phyloP scores from a whole-genome alignment of 2,113 vertebrate species.

The Greenwoodochromis staneri region DNA sequence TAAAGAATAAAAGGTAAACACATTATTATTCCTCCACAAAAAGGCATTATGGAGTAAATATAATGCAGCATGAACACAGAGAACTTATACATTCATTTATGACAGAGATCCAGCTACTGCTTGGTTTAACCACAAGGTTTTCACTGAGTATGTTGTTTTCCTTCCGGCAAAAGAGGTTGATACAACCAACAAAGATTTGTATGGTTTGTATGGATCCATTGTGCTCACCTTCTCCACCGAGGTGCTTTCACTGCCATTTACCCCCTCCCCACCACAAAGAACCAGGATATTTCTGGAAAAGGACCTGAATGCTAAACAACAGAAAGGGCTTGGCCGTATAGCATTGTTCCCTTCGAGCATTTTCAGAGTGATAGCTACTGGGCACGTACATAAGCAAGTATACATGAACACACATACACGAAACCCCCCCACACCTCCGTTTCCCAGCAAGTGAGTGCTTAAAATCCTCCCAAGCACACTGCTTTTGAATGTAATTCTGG shows the following conservation, averaged over 20 bases:
- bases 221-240: conserved; percentile 46
- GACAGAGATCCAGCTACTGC: not conserved
- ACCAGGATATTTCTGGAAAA: conserved; percentile 56
- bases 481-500: conserved; percentile 40
- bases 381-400: not conserved
- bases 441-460: conserved; percentile 11
- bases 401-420: not conserved
- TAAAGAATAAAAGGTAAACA: not conserved
- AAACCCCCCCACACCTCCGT: not conserved
- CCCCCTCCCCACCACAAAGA: conserved; percentile 43
- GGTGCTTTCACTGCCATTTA: conserved; percentile 60
- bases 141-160: conserved; percentile 9
- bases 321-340: conserved; percentile 35
- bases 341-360: conserved; percentile 53
- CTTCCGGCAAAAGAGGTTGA: conserved; percentile 34
- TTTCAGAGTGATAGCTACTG: conserved; percentile 31
- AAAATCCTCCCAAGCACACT: conserved; percentile 1
- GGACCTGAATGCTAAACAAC: conserved; percentile 46
- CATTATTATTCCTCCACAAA: not conserved
- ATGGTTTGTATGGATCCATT: conserved; percentile 49
- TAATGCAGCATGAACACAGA: not conserved
- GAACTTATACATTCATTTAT: not conserved
- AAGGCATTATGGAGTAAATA: not conserved
- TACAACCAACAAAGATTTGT: conserved; percentile 26
- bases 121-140: conserved; percentile 1